Evolutionary conservation across 2,797 vertebrate species (phyloP), one percentile per base, ranked within the genome.

Genomic region (Syncerus caffer): DNA sequence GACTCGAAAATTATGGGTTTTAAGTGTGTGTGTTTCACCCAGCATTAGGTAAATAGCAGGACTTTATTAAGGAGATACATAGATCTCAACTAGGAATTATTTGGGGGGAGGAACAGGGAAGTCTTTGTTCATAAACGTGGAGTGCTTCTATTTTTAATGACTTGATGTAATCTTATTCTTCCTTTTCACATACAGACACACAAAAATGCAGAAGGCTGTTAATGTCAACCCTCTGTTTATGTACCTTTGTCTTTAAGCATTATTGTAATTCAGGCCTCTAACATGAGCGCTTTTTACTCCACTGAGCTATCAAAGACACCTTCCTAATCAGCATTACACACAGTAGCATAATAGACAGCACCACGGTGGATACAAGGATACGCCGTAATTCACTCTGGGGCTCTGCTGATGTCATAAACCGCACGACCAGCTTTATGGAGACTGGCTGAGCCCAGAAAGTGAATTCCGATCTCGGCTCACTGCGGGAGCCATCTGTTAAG

Each of bases 401-500:
- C 97, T 95, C 96, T 83, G 86, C 94, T 95, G 95, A 96, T 88
- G 97, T 96, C 98, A 93, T 71, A 76, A 85, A 84, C 97, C n/a
- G 1, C 89, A 21, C 93, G 78, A 23, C 97, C 97, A 86, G 95
- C 98, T 97, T 95, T 97, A 87, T 10, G 53, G 97, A 97, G 97
- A 97, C 97, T 2, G 27, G 85, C 96, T 85, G 97, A 97, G 89
- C 87, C 97, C 85, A 91, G 97, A 97, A 93, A 97, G 98, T 90
- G 97, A 97, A 97, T 15, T 27, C 93, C 38, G 90, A 96, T 98
- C 97, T 88, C 90, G 6, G 0, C 95, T 98, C 97, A 31, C 98
- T 98, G 98, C 42, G 96, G 98, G 97, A 97, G 97, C 98, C 97
- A 98, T 97, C 88, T 97, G 98, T 94, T 97, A 96, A 79, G 94